phyloP scores from a whole-genome alignment of 35 echinoderm and acorn worm genomes.

The Ptychodera flava region DNA sequence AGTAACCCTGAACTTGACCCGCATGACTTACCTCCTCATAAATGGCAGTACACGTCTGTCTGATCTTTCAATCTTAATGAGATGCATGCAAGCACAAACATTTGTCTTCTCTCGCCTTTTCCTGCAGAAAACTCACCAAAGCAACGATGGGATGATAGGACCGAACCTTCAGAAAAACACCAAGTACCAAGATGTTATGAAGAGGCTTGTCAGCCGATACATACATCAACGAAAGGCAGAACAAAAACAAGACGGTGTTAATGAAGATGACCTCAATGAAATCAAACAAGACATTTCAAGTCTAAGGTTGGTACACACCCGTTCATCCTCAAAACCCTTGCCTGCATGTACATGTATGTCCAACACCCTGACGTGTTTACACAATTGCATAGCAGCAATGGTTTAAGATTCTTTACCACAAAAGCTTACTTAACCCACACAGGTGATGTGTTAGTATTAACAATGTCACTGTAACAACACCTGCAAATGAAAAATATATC shows the following conservation, averaged over 20 bases:
- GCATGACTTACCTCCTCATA: too few relatives aligned
- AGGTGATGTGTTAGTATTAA: too few relatives aligned
- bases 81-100: too few relatives aligned
- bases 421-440: too few relatives aligned
- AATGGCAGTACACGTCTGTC: too few relatives aligned
- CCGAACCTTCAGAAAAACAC: slow-evolving; percentile 52
- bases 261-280: slow-evolving; percentile 97
- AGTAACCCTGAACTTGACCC: too few relatives aligned
- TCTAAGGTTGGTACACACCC: slow-evolving; percentile 47
- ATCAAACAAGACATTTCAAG: slow-evolving; percentile 99
- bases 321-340: neutral
- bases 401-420: neutral
- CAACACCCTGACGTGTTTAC: neutral
- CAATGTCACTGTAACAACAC: too few relatives aligned
- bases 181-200: slow-evolving; percentile 95
- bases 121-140: too few relatives aligned
- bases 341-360: neutral
- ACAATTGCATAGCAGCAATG: neutral
- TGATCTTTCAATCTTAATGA: too few relatives aligned
- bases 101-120: too few relatives aligned
- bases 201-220: slow-evolving; percentile 86
- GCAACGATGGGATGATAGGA: neutral
- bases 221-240: slow-evolving; percentile 85
- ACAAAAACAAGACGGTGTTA: slow-evolving; percentile 89
- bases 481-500: too few relatives aligned